Percentiles rank a stretch among this genome's conserved stretches.
phyloP scores from a whole-genome alignment of 2,113 vertebrate species.

The Lethenteron camtschaticum region DNA sequence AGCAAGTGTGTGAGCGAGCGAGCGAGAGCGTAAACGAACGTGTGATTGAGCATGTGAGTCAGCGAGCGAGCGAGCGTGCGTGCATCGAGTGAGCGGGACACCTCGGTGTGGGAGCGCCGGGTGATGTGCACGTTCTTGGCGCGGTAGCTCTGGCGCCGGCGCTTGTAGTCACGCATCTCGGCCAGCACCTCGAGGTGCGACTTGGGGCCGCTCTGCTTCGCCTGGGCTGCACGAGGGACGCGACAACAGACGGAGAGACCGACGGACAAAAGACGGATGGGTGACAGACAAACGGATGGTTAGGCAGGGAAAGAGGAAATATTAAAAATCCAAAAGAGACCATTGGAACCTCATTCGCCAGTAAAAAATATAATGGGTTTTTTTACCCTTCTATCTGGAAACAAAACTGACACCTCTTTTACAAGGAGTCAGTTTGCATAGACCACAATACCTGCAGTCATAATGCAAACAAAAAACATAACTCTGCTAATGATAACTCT shows the following conservation, averaged over 20 bases:
- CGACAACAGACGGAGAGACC: slow-evolving; percentile 7
- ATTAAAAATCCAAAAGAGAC: background rate
- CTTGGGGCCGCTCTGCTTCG: slow-evolving; percentile 54
- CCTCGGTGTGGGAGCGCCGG: slow-evolving; percentile 93
- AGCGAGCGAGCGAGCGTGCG: no score
- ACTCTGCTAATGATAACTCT: background rate
- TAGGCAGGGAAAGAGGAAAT: slow-evolving; percentile 7
- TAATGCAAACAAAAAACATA: background rate
- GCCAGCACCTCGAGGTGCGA: slow-evolving; percentile 88
- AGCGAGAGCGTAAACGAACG: no score
- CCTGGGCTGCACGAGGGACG: slow-evolving; percentile 32
- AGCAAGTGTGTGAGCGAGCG: no score
- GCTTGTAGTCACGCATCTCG: slow-evolving; percentile 95
- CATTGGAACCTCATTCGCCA: background rate
- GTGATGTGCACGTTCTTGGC: slow-evolving; percentile 97
- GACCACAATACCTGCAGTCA: background rate
- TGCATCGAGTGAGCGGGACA: slow-evolving; percentile 11
- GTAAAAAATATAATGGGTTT: background rate
- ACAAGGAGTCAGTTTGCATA: background rate
- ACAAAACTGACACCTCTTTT: background rate
- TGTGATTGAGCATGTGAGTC: no score
- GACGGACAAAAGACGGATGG: background rate
- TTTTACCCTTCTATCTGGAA: background rate
- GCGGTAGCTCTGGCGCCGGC: slow-evolving; percentile 75
- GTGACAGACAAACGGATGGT: background rate